A percentile compares a stretch with the other conserved stretches of the same genome.
Conservation (phyloP, 2,113 vertebrate species). For the Salvator merianae region DNA sequence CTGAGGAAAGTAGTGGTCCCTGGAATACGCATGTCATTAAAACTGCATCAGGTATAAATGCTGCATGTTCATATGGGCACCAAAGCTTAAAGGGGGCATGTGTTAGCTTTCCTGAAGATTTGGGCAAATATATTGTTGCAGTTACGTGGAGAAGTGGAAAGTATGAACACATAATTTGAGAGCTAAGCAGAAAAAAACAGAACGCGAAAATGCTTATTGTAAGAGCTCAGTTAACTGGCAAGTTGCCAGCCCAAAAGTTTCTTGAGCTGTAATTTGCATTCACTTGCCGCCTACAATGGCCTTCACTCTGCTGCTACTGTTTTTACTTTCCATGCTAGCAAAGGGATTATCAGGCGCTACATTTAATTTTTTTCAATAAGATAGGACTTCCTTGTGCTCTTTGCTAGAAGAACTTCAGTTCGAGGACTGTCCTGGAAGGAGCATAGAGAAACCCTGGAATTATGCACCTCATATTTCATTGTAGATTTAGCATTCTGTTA, state of each 20-base stretch:
- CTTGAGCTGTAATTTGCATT: too few species aligned
- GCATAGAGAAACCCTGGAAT: too few species aligned
- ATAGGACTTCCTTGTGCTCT: too few species aligned
- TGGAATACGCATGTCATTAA: constrained; percentile 97
- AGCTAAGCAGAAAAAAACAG: not conserved
- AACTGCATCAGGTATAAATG: constrained; percentile 90
- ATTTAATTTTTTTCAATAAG: not conserved
- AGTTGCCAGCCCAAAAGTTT: too few species aligned
- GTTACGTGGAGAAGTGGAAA: not conserved
- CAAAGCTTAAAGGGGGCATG: not conserved
- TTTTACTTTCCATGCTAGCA: too few species aligned
- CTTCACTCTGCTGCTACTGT: too few species aligned
- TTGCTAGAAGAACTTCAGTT: not conserved
- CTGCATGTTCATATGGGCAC: not conserved
- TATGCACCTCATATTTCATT: too few species aligned
- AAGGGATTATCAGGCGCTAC: not conserved
- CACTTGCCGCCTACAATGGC: too few species aligned
- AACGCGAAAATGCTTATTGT: not conserved
- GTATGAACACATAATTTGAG: not conserved
- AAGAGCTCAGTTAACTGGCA: too few species aligned
- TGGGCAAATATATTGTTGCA: not conserved
- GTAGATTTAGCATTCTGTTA: too few species aligned
- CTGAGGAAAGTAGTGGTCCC: constrained; percentile 97
- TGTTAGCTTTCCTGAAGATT: not conserved
- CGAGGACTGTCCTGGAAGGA: not conserved